Evolutionary conservation across 2,113 vertebrate species (phyloP), one percentile per base, ranked within the genome.

Genomic region (Peromyscus californicus): DNA sequence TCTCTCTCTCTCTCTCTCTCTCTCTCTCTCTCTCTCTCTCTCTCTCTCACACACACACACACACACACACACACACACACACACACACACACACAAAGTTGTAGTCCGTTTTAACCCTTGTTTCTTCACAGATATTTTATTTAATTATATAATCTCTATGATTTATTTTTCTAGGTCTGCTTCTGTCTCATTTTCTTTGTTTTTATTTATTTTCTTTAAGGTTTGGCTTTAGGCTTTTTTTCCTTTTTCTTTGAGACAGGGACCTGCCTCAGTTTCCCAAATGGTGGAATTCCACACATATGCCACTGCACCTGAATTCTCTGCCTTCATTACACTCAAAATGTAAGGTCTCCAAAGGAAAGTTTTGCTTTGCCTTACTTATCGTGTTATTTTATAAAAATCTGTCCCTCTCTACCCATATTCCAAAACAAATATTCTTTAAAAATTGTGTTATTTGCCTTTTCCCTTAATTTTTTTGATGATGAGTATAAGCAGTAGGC

Each of bases 361-460:
- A 48, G 72, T 5, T 33, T 67, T 78, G 8, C 54, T 33, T 67
- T 78, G 8, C 54, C 17, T 92, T 75, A 72, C 31, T 87, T 84
- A 76, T 79, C 75, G 22, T 92, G 6, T 59, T 75, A 63, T 94
- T 91, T 95, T 84, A 92, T 74, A 92, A 87, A 86, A 78, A 21
- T 80, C 93, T 88, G 24, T 63, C 26, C 3, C 61, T 4, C 9
- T 19, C 39, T 21, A 31, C 24, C 17, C 4, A 10, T 63, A 87
- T n/a, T 78, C 16, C 9, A 12, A 89, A 85, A 83, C 24, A 93
- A 89, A 91, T 54, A n/a, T 5, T 85, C 63, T 95, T 88, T 86
- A 59, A 72, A 75, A 87, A 36, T 80, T 36, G 65, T 57, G 80
- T 88, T 87, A 87, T 69, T 84, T 78, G 57, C 11, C 12, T 15